Base-by-base conservation (phyloP, 2,797 vertebrate species). In the Sylvia borin region DNA sequence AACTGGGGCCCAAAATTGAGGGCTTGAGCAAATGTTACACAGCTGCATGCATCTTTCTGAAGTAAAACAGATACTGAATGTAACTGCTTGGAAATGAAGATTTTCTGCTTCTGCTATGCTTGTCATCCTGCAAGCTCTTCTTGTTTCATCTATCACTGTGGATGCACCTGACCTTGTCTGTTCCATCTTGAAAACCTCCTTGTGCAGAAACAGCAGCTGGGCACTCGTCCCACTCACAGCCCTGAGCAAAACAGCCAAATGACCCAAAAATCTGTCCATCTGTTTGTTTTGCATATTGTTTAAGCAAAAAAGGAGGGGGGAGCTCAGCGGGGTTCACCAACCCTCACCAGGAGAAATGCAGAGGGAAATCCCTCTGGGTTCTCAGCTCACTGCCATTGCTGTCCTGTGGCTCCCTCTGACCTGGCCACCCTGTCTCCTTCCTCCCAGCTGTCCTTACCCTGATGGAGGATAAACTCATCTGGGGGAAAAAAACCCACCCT, bases 21-120 rank as follows among this genome's bases (percentile, higher is more conserved):
- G 58, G n/a, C 72, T 82, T 80, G 80, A 90, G 29, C 96, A 97
- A 95, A 97, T 94, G 96, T 87, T 88, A 92, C 93, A 95, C 97
- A 97, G 97, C 97, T 97, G 96, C 87, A 57, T 51, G 64, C 84
- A 82, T 93, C 94, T 93, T 94, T 77, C 82, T 81, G 55, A 92
- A 45, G 91, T 97, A 97, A 97, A 98, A 96, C 97, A 97, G 98
- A 98, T 97, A 97, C 98, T 97, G 92, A 97, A 97, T 98, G 97
- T 98, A 98, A 97, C 98, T 96, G 94, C 79, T 97, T 97, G 93
- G 95, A 98, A 98, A 98, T 97, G 80, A 95, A 80, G 86, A 98
- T 98, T 98, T 98, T 97, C 97, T 98, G 97, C 96, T 95, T 91
- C 89, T 92, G 97, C 92, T 96, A 97, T 97, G 97, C 97, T 92